These are phyloP conservation scores for Lagocephalus sceleratus DNA, from an alignment of 2,797 vertebrate species.

Conservation along the genomic window DNA sequence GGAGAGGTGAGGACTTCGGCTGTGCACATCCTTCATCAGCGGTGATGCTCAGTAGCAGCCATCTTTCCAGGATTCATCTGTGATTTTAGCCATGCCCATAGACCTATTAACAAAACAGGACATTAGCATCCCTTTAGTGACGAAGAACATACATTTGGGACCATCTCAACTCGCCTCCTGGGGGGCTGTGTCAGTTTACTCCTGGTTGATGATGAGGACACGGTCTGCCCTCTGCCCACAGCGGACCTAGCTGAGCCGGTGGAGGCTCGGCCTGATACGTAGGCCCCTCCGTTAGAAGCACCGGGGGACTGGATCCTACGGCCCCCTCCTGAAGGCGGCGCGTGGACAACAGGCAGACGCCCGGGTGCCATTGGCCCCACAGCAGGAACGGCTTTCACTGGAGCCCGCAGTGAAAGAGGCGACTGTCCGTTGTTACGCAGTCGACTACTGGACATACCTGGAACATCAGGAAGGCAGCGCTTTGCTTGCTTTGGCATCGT, in stretches of 20 bases:
- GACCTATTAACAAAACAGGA: slow-evolving; percentile 69
- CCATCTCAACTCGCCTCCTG: slow-evolving; percentile 73
- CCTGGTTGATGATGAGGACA: slow-evolving; percentile 63
- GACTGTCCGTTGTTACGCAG: slow-evolving; percentile 80
- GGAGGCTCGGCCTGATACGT: slow-evolving; percentile 58
- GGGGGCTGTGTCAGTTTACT: slow-evolving; percentile 77
- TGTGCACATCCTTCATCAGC: slow-evolving; percentile 49
- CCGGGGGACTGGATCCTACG: slow-evolving; percentile 77
- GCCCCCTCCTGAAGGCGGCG: slow-evolving; percentile 36
- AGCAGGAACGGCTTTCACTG: slow-evolving; percentile 79
- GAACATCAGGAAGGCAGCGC: slow-evolving; percentile 16
- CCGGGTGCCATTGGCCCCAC: slow-evolving; percentile 68
- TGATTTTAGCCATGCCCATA: slow-evolving; percentile 76
- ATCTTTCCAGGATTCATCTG: slow-evolving; percentile 90
- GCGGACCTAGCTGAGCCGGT: slow-evolving; percentile 60
- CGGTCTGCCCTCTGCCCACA: slow-evolving; percentile 61
- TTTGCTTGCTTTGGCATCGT: not conserved
- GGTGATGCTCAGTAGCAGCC: slow-evolving; percentile 84
- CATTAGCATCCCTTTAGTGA: not conserved
- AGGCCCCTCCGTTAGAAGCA: slow-evolving; percentile 60
- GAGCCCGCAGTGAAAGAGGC: slow-evolving; percentile 75
- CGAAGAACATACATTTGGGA: not conserved
- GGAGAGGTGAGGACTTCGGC: slow-evolving; percentile 37
- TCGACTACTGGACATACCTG: slow-evolving; percentile 79
- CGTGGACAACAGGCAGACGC: slow-evolving; percentile 73